Evolutionary conservation across 2,113 vertebrate genomes (phyloP).

Genomic region (Microtus ochrogaster): DNA sequence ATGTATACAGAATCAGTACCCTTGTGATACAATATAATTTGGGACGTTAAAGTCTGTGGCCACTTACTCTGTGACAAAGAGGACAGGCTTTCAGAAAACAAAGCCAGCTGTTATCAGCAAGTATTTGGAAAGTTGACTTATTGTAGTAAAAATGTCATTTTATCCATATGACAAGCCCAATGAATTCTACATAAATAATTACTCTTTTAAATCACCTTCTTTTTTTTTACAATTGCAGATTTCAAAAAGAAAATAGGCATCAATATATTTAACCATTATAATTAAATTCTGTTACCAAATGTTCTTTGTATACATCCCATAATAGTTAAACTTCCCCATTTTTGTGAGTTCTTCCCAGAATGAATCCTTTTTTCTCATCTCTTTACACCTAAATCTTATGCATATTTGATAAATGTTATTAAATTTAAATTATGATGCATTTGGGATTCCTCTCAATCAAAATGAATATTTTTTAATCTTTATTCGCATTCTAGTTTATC

Average conservation of each 20-base stretch:
- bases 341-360: not conserved
- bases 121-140: conserved; percentile 74
- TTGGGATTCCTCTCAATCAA: not conserved
- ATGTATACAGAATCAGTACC: conserved; percentile 78
- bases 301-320: not conserved
- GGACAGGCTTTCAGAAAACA: conserved; percentile 68
- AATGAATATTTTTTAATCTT: not conserved
- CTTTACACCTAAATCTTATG: not conserved
- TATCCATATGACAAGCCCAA: not conserved
- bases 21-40: conserved; percentile 76
- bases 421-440: conserved; percentile 34
- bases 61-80: conserved; percentile 75
- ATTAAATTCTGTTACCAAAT: conserved; percentile 25
- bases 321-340: not conserved
- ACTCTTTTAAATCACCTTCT: not conserved
- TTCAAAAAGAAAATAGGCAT: conserved; percentile 33
- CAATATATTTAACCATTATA: conserved; percentile 9
- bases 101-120: conserved; percentile 74
- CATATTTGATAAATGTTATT: conserved; percentile 28
- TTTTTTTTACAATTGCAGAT: conserved; percentile 1
- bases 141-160: conserved; percentile 67
- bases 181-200: conserved; percentile 51
- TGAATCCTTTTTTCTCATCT: not conserved
- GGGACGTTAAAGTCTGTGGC: conserved; percentile 79
- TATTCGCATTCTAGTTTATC: not conserved